Conservation (phyloP, 2,113 vertebrate species). For the Ophthalmotilapia sp. region DNA sequence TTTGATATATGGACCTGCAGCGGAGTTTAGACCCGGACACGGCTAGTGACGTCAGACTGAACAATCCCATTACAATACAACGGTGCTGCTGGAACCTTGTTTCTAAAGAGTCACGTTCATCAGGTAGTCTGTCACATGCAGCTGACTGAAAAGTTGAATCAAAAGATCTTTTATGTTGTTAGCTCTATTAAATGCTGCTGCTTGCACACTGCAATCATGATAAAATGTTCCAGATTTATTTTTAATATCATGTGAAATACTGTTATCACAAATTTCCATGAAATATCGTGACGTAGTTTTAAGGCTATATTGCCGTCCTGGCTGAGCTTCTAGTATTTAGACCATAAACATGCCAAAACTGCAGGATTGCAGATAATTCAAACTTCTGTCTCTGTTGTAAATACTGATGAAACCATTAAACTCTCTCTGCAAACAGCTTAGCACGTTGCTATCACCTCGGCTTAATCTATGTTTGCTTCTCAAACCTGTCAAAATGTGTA, state of each 20-base stretch:
- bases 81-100: neutral
- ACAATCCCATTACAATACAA: too few relatives aligned
- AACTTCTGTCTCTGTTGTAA: neutral
- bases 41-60: too few relatives aligned
- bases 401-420: neutral
- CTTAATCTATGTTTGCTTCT: neutral
- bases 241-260: rapidly evolving
- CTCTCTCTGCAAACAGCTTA: neutral
- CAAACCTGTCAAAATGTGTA: neutral
- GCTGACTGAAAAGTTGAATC: neutral
- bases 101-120: neutral
- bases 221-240: neutral
- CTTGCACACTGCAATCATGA: neutral
- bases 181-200: neutral
- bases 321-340: neutral
- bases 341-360: neutral
- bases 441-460: neutral
- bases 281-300: neutral
- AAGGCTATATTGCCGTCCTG: neutral
- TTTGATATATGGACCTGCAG: too few relatives aligned
- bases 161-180: neutral
- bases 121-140: neutral
- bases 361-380: neutral
- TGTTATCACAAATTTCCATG: neutral
- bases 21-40: too few relatives aligned